Evolutionary conservation across 2,113 vertebrate species (phyloP).

Genomic region (Barnardius zonarius): DNA sequence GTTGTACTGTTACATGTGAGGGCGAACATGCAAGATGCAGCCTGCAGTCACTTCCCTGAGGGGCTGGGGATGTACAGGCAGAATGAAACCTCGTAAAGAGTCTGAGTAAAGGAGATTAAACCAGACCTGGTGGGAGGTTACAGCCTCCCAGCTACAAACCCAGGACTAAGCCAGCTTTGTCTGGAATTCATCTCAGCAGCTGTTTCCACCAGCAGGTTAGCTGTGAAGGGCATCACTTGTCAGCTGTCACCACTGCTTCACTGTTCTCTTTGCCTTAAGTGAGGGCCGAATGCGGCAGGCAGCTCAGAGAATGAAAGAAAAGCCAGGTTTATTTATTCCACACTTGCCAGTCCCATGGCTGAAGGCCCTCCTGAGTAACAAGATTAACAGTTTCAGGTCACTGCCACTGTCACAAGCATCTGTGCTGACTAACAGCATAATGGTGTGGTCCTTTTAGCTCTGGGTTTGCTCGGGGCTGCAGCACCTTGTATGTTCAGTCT

Average conservation of each 20-base stretch:
- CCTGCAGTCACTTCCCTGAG: background rate
- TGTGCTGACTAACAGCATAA: background rate
- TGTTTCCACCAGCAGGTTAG: background rate
- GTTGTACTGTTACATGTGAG: background rate
- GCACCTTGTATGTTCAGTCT: background rate
- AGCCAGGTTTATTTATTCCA: background rate
- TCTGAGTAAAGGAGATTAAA: background rate
- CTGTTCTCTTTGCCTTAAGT: background rate
- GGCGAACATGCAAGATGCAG: background rate
- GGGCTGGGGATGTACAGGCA: background rate
- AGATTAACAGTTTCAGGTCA: constrained; percentile 19
- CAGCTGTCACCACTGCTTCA: background rate
- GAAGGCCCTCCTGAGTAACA: background rate
- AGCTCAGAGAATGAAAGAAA: background rate
- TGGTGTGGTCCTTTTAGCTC: background rate
- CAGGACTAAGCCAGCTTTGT: background rate
- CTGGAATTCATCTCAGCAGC: background rate
- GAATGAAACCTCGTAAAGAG: background rate
- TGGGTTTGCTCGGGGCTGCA: background rate
- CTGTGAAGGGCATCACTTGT: background rate
- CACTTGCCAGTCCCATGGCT: background rate
- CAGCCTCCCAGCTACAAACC: background rate
- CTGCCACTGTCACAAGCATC: background rate
- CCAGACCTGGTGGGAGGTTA: background rate
- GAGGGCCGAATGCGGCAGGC: background rate